Evolutionary conservation across 2,113 vertebrate genomes (phyloP), one percentile per base, ranked within the genome.

Genomic region (Tachuris rubrigastra): DNA sequence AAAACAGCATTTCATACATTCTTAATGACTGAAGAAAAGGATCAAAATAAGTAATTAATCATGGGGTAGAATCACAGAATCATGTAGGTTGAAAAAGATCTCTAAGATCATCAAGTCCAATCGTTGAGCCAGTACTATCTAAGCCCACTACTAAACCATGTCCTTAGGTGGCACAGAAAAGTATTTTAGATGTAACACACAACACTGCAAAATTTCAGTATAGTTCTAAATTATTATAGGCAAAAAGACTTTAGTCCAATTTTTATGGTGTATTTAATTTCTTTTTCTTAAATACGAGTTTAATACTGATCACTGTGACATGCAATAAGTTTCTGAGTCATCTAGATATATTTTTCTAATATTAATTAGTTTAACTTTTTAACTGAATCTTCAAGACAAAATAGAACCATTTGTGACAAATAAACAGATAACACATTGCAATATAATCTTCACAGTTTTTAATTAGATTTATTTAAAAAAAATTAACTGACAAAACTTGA

Each of bases 351-450:
- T 44, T 69, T 37, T 49, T 76, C 24, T 60, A 56, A 68, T 82
- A 93, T 39, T 92, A 86, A 88, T 94, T 63, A 84, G 16, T 24
- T 82, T 35, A 16, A 52, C 37, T 56, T 89, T 82, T 55, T 69
- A 76, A 89, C 37, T 60, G 63, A 92, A 79, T 89, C 37, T 79
- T 56, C 49, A 73, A 76, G 62, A 87, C 23, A 91, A 95, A 87
- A 87, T 62, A 83, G 2, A 33, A 49, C 35, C 37, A 58, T 68
- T 95, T 85, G 58, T 85, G 78, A 82, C 39, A 85, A 90, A 41
- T 72, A 95, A 96, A 89, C 20, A 90, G 68, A 76, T 67, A 87
- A 75, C 53, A 68, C 42, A 53, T 89, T 82, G 41, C 81, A 87
- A 87, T 67, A 89, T 4, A 11, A 56, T 65, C 35, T 81, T 95